phyloP scores from a whole-genome alignment of 2,113 vertebrate species.

The Sarotherodon lohbergeri region DNA sequence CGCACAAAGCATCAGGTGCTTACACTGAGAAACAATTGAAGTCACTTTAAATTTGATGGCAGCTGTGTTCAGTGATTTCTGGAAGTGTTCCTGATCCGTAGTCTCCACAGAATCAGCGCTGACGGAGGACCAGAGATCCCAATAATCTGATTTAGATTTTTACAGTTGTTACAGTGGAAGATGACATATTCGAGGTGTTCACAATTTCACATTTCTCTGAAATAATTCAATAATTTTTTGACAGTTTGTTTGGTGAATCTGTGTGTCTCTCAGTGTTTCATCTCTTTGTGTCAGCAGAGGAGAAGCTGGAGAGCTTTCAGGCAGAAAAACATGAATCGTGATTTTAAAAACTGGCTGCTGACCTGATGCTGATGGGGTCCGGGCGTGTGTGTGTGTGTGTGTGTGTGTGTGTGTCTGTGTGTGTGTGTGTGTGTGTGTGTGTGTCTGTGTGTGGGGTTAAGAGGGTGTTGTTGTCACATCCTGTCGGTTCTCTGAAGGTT shows the following conservation, averaged over 20 bases:
- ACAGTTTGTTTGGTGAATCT: background rate
- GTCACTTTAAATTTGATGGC: background rate
- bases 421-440: background rate
- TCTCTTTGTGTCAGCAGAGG: background rate
- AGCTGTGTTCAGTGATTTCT: background rate
- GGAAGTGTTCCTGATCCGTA: background rate
- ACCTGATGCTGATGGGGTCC: background rate
- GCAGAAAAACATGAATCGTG: background rate
- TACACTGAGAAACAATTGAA: background rate
- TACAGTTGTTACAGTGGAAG: background rate
- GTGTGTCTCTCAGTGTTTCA: background rate
- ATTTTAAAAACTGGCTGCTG: background rate
- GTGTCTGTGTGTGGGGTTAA: background rate
- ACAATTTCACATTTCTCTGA: background rate
- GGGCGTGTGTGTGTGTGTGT: background rate
- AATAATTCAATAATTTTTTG: background rate
- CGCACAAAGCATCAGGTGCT: background rate
- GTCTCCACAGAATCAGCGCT: background rate
- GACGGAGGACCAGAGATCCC: background rate
- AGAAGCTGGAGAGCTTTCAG: background rate
- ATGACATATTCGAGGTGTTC: background rate
- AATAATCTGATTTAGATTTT: background rate
- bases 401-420: background rate
- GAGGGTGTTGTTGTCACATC: constrained; percentile 7
- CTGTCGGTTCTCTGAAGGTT: constrained; percentile 22